phyloP scores from a whole-genome alignment of 2,113 vertebrate species.

The Rhinogobius similis region DNA sequence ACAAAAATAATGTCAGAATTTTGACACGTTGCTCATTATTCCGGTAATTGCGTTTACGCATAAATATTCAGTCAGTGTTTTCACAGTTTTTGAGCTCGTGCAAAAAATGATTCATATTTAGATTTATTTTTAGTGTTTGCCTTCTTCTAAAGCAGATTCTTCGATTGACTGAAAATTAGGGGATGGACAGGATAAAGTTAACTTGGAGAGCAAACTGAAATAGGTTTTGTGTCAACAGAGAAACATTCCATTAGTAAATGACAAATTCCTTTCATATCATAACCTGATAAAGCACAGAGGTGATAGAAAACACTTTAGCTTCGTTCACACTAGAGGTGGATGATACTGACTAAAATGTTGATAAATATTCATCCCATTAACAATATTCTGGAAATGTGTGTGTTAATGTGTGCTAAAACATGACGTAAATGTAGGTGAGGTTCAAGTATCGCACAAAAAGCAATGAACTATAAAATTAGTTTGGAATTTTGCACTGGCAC shows the following conservation, averaged over 20 bases:
- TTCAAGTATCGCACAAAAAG: too few relatives aligned
- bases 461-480: too few relatives aligned
- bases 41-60: constrained; percentile 27
- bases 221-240: neutral
- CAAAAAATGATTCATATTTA: neutral
- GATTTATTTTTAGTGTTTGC: neutral
- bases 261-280: too few relatives aligned
- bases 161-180: neutral
- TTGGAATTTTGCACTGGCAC: too few relatives aligned
- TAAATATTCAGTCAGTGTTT: constrained; percentile 16
- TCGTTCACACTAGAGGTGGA: too few relatives aligned
- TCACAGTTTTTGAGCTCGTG: neutral
- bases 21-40: constrained; percentile 25
- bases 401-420: too few relatives aligned
- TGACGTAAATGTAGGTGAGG: too few relatives aligned
- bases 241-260: constrained; percentile 1
- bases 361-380: too few relatives aligned
- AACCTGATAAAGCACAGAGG: neutral
- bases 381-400: too few relatives aligned
- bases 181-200: neutral
- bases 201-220: neutral
- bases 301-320: neutral
- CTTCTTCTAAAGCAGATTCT: neutral
- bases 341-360: too few relatives aligned
- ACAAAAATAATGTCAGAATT: constrained; percentile 7